Base-by-base conservation (phyloP, 2,888 invertebrate species). In the Sthenelais limicola region DNA sequence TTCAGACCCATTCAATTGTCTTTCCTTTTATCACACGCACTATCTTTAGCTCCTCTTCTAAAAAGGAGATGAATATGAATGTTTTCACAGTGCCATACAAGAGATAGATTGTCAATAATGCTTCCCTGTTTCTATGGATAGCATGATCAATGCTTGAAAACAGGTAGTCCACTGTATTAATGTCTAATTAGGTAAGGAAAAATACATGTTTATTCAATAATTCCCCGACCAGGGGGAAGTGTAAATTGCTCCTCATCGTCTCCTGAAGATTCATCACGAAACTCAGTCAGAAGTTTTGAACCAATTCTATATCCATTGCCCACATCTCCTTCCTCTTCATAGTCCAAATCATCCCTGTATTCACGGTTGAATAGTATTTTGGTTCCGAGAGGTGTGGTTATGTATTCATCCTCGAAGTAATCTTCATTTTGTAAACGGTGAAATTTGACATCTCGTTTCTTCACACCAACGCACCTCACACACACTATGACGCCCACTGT, bases 361-460 rank as follows among this genome's bases (percentile, higher is more conserved):
- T 70, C 70, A 5, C 54, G 30, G 51, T 51, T 54, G 26, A 70
- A 52, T 26, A 70, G 38, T 15, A 51, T 33, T 35, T 70, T 70
- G 4, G 47, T 30, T 32, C 67, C 48, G 47, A 67, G 47, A n/a
- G 67, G 67, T 5, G 48, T 67, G 38, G 38, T 51, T 26, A 70
- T 26, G 26, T 70, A 70, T 35, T 70, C 70, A 35, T 70, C 70
- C 33, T 70, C 70, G 43, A 54, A 70, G 54, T 70, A 70, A 30
- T 72, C 72, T 24, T 72, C 62, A 28, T 51, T 49, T 51, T 66
- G 35, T 3, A 72, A 51, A 28, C 67, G 66, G 18, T 30, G 43
- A 52, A 72, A 72, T 12, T 35, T 52, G 33, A 32, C 38, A 5
- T 28, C 32, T 12, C 38, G 5, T 18, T 72, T 72, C 66, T 24